These are phyloP conservation scores for Ornithorhynchus anatinus DNA, from an alignment of 2,113 vertebrate species.

Conservation along the genomic window DNA sequence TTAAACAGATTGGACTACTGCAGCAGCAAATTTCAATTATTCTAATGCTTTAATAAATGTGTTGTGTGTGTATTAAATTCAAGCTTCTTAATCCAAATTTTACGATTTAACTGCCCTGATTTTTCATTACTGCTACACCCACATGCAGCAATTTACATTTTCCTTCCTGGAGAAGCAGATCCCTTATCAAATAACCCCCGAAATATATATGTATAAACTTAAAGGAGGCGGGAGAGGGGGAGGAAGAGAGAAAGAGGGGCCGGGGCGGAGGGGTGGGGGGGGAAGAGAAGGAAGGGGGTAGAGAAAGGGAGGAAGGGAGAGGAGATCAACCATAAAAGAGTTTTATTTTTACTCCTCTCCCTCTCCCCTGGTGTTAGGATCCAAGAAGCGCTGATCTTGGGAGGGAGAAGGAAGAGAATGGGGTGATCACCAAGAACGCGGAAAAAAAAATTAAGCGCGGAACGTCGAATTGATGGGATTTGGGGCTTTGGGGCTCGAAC, in stretches of 20 bases:
- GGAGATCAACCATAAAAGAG: too few species aligned
- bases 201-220: background rate
- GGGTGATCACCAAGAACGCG: background rate
- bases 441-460: conserved; percentile 49
- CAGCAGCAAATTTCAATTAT: conserved; percentile 97
- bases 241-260: background rate
- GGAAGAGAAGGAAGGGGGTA: background rate
- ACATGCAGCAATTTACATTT: conserved; percentile 56
- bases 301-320: background rate
- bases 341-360: too few species aligned
- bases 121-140: conserved; percentile 79
- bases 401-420: too few species aligned
- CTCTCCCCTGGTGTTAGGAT: too few species aligned
- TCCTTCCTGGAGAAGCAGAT: conserved; percentile 45
- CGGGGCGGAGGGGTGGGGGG: background rate
- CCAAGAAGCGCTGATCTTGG: too few species aligned
- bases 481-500: conserved; percentile 32
- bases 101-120: conserved; percentile 80
- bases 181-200: conserved; percentile 27
- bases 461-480: conserved; percentile 49
- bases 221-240: background rate
- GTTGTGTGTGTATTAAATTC: conserved; percentile 83
- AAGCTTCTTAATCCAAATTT: conserved; percentile 83
- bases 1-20: conserved; percentile 90
- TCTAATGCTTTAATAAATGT: conserved; percentile 94